These are phyloP conservation scores for Metacarcinus magister DNA, from an alignment of 2,888 invertebrate genomes.

Conservation along the genomic window DNA sequence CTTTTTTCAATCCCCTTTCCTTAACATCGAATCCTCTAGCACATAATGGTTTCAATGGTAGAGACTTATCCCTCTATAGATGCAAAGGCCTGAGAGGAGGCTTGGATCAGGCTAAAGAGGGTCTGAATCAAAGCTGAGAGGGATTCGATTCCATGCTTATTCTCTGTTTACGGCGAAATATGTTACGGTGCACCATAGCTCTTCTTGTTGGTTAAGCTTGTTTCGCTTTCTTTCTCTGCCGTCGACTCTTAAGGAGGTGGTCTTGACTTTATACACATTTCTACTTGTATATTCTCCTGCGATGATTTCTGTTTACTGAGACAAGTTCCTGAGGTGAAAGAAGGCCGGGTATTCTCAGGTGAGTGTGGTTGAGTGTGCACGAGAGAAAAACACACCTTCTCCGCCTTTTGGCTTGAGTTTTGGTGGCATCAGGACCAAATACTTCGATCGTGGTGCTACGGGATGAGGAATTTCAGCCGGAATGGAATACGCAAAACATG, in stretches of 20 bases:
- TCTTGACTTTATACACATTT: background rate
- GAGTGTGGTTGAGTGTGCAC: too few relatives aligned
- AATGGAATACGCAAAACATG: conserved; percentile 29
- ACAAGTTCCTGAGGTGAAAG: background rate
- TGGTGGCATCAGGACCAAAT: background rate
- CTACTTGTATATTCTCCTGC: background rate
- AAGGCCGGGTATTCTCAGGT: background rate
- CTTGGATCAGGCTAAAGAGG: conserved; percentile 11
- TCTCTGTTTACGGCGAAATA: conserved; percentile 7
- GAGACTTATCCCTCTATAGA: conserved; percentile 4
- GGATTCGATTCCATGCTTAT: background rate
- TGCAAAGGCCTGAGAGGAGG: background rate
- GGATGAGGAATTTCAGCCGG: background rate
- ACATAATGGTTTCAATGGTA: background rate
- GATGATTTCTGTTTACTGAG: background rate
- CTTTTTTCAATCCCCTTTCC: background rate
- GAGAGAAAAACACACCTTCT: background rate
- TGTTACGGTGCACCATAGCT: background rate
- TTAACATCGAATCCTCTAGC: background rate
- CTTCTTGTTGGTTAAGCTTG: background rate
- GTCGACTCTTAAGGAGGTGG: background rate
- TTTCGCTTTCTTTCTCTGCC: background rate
- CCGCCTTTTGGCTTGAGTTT: background rate
- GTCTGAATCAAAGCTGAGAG: conserved; percentile 14
- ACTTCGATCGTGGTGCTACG: background rate